A percentile compares a stretch with the other conserved stretches of the same genome.
These are phyloP conservation scores for Rhinopomastus cyanomelas DNA, from an alignment of 2,113 vertebrate genomes.

Conservation along the genomic window DNA sequence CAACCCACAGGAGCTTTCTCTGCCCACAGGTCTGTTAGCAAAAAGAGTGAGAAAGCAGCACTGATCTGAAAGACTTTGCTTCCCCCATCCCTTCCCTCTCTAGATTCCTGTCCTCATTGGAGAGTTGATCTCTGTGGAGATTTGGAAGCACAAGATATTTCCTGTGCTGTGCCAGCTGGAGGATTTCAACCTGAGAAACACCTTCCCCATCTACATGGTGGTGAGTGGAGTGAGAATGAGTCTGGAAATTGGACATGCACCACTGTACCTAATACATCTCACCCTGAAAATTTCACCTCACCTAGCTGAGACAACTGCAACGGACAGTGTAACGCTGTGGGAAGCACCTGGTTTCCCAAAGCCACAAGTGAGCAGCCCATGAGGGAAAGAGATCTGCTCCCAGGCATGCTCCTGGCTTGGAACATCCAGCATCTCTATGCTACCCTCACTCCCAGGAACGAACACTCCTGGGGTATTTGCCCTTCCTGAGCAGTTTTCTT, in stretches of 20 bases:
- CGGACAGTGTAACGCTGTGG: neutral
- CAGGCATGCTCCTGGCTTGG: neutral
- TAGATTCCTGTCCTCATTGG: constrained; percentile 86
- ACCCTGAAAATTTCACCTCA: neutral
- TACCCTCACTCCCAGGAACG: neutral
- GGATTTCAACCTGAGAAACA: constrained; percentile 89
- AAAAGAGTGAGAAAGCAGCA: neutral
- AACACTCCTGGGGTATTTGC: neutral
- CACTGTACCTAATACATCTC: neutral
- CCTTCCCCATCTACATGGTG: constrained; percentile 92
- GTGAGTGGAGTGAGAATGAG: constrained; percentile 72
- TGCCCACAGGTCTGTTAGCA: neutral
- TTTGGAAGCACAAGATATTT: constrained; percentile 95
- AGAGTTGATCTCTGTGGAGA: constrained; percentile 87
- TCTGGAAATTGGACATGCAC: neutral
- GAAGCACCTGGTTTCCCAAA: neutral
- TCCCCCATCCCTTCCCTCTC: neutral
- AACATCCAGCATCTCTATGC: rapidly evolving
- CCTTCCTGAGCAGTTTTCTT: neutral
- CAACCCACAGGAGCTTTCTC: neutral
- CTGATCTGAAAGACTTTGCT: neutral
- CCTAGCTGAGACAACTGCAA: neutral
- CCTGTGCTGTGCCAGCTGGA: constrained; percentile 86
- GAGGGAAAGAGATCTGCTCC: neutral
- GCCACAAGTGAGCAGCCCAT: rapidly evolving